phyloP scores from a whole-genome alignment of 2,113 vertebrate species.

The Pteropus alecto region DNA sequence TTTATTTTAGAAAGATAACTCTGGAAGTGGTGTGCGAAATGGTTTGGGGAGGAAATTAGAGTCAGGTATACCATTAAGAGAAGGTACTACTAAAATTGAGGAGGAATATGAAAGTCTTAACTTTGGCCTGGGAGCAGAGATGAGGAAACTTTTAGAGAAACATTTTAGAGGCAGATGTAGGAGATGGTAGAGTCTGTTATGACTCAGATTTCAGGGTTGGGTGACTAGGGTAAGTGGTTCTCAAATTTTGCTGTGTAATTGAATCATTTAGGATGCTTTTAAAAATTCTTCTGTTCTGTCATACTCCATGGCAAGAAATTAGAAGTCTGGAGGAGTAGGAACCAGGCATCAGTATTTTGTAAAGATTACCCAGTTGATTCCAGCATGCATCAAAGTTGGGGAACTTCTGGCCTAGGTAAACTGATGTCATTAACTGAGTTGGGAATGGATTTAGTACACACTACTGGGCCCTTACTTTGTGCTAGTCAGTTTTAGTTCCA shows the following conservation, averaged over 20 bases:
- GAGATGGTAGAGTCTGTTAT: neutral
- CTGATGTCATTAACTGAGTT: neutral
- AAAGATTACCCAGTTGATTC: neutral
- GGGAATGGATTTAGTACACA: neutral
- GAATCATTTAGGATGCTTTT: neutral
- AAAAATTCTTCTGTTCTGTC: neutral
- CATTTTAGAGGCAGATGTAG: neutral
- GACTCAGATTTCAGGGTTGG: neutral
- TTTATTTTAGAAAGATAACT: conserved; percentile 7
- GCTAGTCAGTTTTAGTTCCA: neutral
- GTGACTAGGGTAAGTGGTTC: neutral
- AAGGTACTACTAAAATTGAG: neutral
- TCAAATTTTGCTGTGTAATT: conserved; percentile 16
- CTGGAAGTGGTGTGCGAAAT: neutral
- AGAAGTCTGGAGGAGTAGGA: neutral
- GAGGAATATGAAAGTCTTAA: neutral
- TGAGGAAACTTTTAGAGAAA: neutral
- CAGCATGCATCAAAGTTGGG: neutral
- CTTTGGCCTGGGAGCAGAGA: neutral
- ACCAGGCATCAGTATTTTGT: neutral
- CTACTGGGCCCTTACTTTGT: neutral
- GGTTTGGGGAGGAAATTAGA: neutral
- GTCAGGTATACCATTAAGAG: neutral
- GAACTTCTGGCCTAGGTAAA: neutral
- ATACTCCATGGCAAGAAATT: neutral